Percentiles rank a stretch among this genome's conserved stretches.
Conservation (phyloP, 2,888 invertebrate genomes). For the Agrenia bidenticulata region DNA sequence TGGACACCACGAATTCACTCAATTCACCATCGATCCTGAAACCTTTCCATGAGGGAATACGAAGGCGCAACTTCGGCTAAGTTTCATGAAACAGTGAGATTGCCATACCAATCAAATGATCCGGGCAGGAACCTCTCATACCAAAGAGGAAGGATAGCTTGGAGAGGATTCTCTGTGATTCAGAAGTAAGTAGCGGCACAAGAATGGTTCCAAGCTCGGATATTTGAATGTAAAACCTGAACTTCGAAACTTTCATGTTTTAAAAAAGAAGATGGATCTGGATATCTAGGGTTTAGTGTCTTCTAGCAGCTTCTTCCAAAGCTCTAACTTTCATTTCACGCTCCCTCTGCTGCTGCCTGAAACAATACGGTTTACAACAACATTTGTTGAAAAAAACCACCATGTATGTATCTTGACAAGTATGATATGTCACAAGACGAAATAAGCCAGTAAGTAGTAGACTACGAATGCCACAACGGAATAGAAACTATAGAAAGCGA, state of each 20-base stretch:
- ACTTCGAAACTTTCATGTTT: constrained; percentile 8
- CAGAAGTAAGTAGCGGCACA: not conserved
- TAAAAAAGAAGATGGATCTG: constrained; percentile 8
- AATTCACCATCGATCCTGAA: no score
- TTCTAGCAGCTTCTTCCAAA: constrained; percentile 80
- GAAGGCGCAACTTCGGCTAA: no score
- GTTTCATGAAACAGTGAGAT: no score
- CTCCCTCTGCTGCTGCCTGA: constrained; percentile 74
- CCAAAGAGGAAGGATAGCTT: not conserved
- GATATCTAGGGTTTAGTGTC: constrained; percentile 56
- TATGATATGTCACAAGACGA: constrained; percentile 12
- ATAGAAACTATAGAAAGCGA: constrained; percentile 16
- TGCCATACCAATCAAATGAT: constrained; percentile 4
- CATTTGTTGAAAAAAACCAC: constrained; percentile 29
- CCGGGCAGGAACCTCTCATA: not conserved
- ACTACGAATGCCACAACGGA: constrained; percentile 15
- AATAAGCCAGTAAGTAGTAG: constrained; percentile 12
- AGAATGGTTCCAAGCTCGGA: not conserved
- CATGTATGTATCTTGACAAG: not conserved
- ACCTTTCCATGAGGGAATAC: no score
- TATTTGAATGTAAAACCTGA: constrained; percentile 1
- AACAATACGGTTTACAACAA: constrained; percentile 53
- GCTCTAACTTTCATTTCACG: constrained; percentile 82
- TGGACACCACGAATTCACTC: no score
- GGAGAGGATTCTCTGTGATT: not conserved